phyloP scores from a whole-genome alignment of 2,888 invertebrate species.

The Listrodromus nycthemerus region DNA sequence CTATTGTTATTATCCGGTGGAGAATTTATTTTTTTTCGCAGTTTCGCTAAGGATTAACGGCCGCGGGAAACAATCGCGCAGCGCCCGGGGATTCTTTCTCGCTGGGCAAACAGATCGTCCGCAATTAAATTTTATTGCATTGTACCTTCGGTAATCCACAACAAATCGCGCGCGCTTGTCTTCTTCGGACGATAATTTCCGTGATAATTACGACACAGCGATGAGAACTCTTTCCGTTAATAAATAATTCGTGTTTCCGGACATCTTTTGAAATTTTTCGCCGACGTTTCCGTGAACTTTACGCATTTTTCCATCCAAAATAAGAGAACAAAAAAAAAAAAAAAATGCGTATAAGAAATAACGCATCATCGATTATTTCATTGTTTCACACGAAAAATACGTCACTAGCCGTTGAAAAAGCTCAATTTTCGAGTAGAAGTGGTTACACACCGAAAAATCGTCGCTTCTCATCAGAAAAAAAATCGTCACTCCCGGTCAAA shows the following conservation, averaged over 20 bases:
- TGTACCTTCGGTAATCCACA: not conserved
- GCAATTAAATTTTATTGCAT: conserved; percentile 44
- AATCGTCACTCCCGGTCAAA: too few relatives aligned
- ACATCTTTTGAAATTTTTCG: conserved; percentile 1
- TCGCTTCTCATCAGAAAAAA: too few relatives aligned
- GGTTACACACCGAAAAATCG: too few relatives aligned
- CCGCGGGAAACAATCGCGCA: conserved; percentile 1
- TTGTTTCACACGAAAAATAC: too few relatives aligned
- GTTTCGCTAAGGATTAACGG: not conserved
- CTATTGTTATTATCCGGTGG: not conserved
- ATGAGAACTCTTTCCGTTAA: conserved; percentile 33
- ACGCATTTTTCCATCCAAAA: not conserved
- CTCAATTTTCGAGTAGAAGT: too few relatives aligned
- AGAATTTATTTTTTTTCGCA: too few relatives aligned
- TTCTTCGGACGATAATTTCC: not conserved
- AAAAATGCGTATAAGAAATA: not conserved
- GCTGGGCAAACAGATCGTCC: conserved; percentile 35
- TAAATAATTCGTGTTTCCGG: conserved; percentile 12
- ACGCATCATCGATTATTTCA: not conserved
- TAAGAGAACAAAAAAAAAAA: conserved; percentile 3
- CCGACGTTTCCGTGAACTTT: conserved; percentile 12
- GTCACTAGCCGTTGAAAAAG: too few relatives aligned
- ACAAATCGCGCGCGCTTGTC: not conserved
- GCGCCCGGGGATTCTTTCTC: conserved; percentile 28
- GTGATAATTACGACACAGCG: conserved; percentile 17